These are phyloP conservation scores for Burhinus oedicnemus DNA, from an alignment of 2,113 vertebrate species.

Conservation along the genomic window DNA sequence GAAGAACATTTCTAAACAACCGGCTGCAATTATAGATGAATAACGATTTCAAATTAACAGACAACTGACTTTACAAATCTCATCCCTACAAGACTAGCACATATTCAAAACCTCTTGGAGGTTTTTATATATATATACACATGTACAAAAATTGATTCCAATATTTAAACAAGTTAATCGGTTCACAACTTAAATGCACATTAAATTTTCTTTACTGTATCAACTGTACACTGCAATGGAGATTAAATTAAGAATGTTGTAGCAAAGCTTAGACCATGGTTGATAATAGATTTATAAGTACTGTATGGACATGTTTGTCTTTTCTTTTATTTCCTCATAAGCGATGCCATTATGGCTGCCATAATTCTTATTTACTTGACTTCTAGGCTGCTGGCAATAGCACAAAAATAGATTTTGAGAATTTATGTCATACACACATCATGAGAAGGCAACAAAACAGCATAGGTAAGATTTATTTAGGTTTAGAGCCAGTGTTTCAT, in stretches of 20 bases:
- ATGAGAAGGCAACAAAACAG: conserved; percentile 59
- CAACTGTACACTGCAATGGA: not conserved
- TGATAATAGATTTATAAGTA: conserved; percentile 76
- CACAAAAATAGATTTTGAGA: conserved; percentile 80
- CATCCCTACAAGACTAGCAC: not conserved
- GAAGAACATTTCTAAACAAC: not conserved
- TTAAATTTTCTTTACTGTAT: conserved; percentile 41
- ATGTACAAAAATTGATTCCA: not conserved
- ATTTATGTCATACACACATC: conserved; percentile 79
- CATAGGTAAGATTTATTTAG: conserved; percentile 71
- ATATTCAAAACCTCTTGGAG: not conserved
- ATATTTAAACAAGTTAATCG: not conserved
- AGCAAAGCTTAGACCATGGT: conserved; percentile 15
- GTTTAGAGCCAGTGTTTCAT: conserved; percentile 30
- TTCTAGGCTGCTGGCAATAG: conserved; percentile 75
- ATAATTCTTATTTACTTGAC: conserved; percentile 79
- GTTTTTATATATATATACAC: not conserved
- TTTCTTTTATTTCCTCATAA: conserved; percentile 73
- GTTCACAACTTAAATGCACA: not conserved
- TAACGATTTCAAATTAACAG: not conserved
- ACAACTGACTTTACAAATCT: not conserved
- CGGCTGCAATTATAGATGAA: not conserved
- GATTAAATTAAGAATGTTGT: conserved; percentile 49
- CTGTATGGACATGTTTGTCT: conserved; percentile 71
- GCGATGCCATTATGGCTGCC: conserved; percentile 70